Evolutionary conservation across 2,888 invertebrate species (phyloP), one percentile per base, ranked within the genome.

Genomic region (Melinopterus prodromus): DNA sequence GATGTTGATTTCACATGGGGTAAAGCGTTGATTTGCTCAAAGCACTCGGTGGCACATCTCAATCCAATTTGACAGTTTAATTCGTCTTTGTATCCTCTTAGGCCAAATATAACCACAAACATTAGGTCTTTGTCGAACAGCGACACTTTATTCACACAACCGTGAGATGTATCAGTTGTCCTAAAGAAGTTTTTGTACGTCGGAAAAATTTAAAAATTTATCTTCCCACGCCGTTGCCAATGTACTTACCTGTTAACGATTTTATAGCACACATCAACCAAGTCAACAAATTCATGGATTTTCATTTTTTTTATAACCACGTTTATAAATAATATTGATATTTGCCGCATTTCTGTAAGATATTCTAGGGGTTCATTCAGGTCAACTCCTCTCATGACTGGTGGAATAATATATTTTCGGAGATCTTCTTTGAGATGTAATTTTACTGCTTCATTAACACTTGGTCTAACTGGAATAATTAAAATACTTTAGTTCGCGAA

Each of bases 41-140:
- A 91, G 76, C 93, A 88, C 79, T 91, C 90, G 6, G 89, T 89
- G 0, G 94, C 82, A 85, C 94, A 94, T 70, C 91, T 90, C 16
- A 95, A 85, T 0, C 93, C 94, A 69, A 92, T 92, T 81, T 93
- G 92, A 26, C 93, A 92, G 85, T 95, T 94, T 78, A 93, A 89
- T 83, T 93, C 93, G 82, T 94, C 93, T 85, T 94, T 95, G 79
- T 92, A 91, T 0, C 95, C 95, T 76, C 94, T 91, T n/a, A 95
- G 87, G 0, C 95, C 95, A 86, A 95, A 95, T 36, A 94, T 91
- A 0, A 94, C 91, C 6, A 95, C 90, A 85, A 94, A 93, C 90
- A 94, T 93, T 84, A 94, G 90, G 83, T 95, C 95, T 89, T 95
- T 94, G 86, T 94, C 94, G 85, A 93, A 94, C 85, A 93, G 90